Evolutionary conservation across 2,113 vertebrate species (phyloP).

Genomic region (Lampris megalopsis): DNA sequence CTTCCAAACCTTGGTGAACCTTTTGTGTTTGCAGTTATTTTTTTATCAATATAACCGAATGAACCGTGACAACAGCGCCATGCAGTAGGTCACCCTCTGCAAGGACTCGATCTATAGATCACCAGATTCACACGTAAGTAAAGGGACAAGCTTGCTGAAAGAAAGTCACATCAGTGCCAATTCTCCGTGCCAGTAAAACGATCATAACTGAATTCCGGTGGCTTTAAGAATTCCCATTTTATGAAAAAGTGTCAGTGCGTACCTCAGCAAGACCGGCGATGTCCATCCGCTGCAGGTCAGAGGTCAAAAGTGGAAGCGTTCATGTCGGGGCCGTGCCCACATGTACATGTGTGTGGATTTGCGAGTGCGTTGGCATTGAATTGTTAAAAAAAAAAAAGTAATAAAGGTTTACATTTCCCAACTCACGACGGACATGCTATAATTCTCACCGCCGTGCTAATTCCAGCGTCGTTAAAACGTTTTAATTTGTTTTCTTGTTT

Average conservation of each 20-base stretch:
- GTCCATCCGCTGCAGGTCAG: neutral
- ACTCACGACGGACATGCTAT: slow-evolving; percentile 27
- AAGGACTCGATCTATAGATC: too few species aligned
- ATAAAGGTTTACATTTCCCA: slow-evolving; percentile 14
- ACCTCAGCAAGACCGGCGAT: neutral
- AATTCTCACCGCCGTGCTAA: slow-evolving; percentile 34
- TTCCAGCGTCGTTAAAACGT: slow-evolving; percentile 47
- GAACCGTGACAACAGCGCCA: too few species aligned
- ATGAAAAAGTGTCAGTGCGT: neutral
- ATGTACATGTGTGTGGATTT: neutral
- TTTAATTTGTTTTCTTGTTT: slow-evolving; percentile 35
- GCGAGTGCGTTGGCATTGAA: slow-evolving; percentile 7
- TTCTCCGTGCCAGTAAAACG: neutral
- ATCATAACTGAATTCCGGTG: neutral
- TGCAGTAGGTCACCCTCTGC: too few species aligned
- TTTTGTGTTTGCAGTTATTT: neutral
- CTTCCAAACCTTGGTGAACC: neutral
- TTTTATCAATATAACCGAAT: neutral
- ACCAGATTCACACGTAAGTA: neutral
- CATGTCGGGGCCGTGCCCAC: neutral
- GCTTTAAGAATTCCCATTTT: neutral
- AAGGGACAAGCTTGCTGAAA: neutral
- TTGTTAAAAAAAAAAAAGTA: slow-evolving; percentile 14
- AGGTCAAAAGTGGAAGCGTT: neutral
- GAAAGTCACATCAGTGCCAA: neutral